Conservation (phyloP, 2,888 invertebrate species). For the Drosophila mettleri region DNA sequence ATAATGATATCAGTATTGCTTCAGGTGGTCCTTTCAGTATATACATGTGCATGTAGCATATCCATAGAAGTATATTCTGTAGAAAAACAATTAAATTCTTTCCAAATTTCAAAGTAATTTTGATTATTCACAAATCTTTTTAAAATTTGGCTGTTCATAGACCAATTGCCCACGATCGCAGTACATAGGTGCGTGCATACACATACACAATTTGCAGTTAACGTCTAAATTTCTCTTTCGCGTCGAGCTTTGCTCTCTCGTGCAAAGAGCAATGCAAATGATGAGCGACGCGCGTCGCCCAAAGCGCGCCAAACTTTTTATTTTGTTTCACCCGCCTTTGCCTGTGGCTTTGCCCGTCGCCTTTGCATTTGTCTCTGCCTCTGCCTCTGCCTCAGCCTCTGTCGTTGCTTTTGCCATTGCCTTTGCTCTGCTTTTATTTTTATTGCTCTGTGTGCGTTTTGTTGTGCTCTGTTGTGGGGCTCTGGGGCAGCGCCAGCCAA, state of each 20-base stretch:
- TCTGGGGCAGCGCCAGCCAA: slow-evolving; percentile 55
- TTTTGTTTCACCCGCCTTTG: slow-evolving; percentile 40
- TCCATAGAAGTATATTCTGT: too few species aligned
- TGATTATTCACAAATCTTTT: neutral
- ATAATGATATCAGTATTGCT: too few species aligned
- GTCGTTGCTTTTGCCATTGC: slow-evolving; percentile 36
- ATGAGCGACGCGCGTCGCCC: slow-evolving; percentile 48
- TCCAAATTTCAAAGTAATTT: neutral
- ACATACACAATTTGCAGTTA: neutral
- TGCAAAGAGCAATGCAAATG: slow-evolving; percentile 59
- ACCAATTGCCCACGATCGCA: neutral
- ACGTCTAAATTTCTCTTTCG: slow-evolving; percentile 24
- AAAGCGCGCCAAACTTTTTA: slow-evolving; percentile 70
- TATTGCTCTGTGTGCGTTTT: slow-evolving; percentile 42
- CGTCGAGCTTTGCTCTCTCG: slow-evolving; percentile 40
- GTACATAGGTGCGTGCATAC: neutral
- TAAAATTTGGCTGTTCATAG: neutral
- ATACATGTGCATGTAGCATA: too few species aligned
- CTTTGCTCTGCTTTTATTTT: slow-evolving; percentile 54
- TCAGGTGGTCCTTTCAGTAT: too few species aligned
- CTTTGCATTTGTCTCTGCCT: slow-evolving; percentile 7
- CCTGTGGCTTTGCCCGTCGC: slow-evolving; percentile 9
- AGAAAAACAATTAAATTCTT: neutral
- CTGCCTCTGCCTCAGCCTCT: neutral
- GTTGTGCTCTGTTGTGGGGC: slow-evolving; percentile 47